These are phyloP conservation scores for Athrips mouffetella DNA, from an alignment of 2,888 invertebrate species.

Conservation along the genomic window DNA sequence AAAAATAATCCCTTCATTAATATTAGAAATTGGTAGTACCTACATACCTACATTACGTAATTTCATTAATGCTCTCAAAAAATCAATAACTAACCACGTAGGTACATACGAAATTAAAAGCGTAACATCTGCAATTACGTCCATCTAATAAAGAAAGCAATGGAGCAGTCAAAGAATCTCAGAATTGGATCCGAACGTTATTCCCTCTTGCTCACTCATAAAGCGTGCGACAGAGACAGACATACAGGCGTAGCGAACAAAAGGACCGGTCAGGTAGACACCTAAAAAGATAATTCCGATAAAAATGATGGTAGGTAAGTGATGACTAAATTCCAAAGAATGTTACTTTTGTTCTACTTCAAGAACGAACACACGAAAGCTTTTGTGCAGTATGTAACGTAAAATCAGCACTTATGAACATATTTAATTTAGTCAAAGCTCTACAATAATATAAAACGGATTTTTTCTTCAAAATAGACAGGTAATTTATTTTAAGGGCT, in stretches of 20 bases:
- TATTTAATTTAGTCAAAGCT: neutral
- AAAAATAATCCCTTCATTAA: too few species aligned
- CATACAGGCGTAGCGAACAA: constrained; percentile 33
- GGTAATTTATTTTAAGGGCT: too few species aligned
- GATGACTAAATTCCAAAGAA: constrained; percentile 19
- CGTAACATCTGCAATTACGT: constrained; percentile 10
- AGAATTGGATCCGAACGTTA: constrained; percentile 30
- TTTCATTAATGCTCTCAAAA: neutral
- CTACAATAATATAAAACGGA: too few species aligned
- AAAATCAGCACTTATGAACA: neutral
- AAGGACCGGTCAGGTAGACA: constrained; percentile 47
- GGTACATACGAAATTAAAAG: constrained; percentile 1
- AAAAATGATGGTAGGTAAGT: constrained; percentile 16
- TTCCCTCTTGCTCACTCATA: constrained; percentile 25
- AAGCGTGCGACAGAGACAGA: constrained; percentile 30
- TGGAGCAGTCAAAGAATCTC: constrained; percentile 28
- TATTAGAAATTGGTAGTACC: neutral
- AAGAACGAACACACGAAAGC: too few species aligned
- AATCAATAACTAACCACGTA: neutral
- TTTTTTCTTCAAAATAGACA: too few species aligned
- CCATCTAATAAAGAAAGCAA: neutral
- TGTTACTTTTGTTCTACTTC: constrained; percentile 1
- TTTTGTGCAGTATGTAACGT: too few species aligned
- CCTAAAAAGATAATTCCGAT: constrained; percentile 34
- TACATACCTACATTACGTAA: neutral